Evolutionary conservation across 2,888 invertebrate genomes (phyloP).

Genomic region (Griposia aprilina): DNA sequence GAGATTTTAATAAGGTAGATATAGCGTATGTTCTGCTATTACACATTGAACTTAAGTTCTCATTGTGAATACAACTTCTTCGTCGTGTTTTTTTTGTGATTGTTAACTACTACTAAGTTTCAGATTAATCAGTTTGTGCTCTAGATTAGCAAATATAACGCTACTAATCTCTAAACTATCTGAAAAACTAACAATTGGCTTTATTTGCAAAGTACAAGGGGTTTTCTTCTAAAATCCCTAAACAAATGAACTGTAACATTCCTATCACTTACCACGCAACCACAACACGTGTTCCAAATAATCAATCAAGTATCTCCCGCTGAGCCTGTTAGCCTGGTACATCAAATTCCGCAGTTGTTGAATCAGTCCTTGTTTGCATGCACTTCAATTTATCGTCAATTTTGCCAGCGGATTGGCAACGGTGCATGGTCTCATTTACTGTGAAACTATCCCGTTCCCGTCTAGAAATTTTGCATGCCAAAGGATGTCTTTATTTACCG

Average conservation of each 20-base stretch:
- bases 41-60: conserved; percentile 23
- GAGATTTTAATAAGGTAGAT: conserved; percentile 19
- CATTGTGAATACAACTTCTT: no score
- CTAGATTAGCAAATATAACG: not conserved
- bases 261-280: conserved; percentile 14
- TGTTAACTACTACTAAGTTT: not conserved
- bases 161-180: not conserved
- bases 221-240: conserved; percentile 1
- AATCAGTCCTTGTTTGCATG: conserved; percentile 73
- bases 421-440: conserved; percentile 55
- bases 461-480: conserved; percentile 61
- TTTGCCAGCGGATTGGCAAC: conserved; percentile 72
- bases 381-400: conserved; percentile 75
- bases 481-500: conserved; percentile 58
- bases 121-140: not conserved
- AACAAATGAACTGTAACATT: conserved; percentile 35
- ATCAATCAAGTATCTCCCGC: conserved; percentile 55
- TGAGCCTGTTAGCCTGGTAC: conserved; percentile 54
- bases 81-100: no score
- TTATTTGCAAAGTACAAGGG: not conserved
- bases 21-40: not conserved
- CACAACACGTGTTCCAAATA: conserved; percentile 50
- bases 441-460: conserved; percentile 54
- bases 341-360: conserved; percentile 69
- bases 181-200: not conserved